Conservation (phyloP, 2,797 vertebrate genomes). For the Eospalax fontanierii region DNA sequence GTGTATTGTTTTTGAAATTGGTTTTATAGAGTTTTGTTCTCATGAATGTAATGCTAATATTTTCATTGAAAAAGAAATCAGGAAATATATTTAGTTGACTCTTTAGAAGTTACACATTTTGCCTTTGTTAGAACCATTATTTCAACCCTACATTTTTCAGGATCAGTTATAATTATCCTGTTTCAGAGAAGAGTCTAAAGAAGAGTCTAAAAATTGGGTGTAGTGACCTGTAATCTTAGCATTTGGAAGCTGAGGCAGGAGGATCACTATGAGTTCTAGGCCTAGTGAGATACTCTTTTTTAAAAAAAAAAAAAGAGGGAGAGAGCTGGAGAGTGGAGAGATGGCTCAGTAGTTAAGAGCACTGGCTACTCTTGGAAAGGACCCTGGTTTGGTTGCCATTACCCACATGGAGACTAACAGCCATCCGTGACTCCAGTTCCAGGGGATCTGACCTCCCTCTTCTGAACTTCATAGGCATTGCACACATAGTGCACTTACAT, state of each 20-base stretch:
- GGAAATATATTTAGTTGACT: neutral
- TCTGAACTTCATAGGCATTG: no score
- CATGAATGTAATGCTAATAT: neutral
- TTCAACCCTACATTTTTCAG: neutral
- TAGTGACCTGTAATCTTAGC: neutral
- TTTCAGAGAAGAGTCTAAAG: neutral
- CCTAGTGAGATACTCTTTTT: neutral
- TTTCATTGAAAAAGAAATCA: neutral
- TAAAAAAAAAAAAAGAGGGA: no score
- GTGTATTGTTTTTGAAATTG: neutral
- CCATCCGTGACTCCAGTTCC: no score
- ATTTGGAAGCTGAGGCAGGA: neutral
- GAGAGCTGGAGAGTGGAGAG: no score
- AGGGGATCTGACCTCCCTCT: no score
- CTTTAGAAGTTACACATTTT: neutral
- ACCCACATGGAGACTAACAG: no score
- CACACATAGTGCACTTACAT: no score
- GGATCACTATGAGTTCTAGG: neutral
- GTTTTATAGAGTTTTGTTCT: neutral
- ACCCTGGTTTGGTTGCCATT: no score
- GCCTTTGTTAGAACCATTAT: conserved; percentile 2
- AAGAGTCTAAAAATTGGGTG: neutral
- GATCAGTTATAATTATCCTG: neutral
- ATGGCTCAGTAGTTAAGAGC: no score
- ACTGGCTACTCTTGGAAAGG: no score